phyloP scores from a whole-genome alignment of 2,888 invertebrate genomes.

The Epirrhoe alternata region DNA sequence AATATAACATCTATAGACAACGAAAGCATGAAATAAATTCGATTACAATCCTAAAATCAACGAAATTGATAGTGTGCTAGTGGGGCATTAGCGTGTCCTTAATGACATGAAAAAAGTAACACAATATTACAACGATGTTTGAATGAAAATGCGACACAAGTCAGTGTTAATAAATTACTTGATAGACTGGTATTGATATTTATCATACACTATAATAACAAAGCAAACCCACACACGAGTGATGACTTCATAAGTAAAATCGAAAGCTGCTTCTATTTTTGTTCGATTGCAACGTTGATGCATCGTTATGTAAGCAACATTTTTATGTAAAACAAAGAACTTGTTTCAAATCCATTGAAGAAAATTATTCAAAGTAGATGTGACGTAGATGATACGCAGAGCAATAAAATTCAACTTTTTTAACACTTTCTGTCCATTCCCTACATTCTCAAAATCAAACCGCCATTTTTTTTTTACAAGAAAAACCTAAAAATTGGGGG shows the following conservation, averaged over 20 bases:
- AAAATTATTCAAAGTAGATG: constrained; percentile 8
- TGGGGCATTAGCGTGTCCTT: constrained; percentile 17
- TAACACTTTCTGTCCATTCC: neutral
- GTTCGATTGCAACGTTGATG: constrained; percentile 41
- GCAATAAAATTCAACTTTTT: neutral
- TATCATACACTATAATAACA: constrained; percentile 47
- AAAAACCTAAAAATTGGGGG: neutral
- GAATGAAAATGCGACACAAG: neutral
- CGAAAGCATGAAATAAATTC: constrained; percentile 31
- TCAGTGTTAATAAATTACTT: constrained; percentile 1
- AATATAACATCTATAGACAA: constrained; percentile 45
- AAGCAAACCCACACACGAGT: constrained; percentile 57
- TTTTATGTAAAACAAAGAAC: constrained; percentile 2
- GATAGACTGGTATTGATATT: constrained; percentile 26
- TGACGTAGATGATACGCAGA: neutral
- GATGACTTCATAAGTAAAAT: constrained; percentile 75
- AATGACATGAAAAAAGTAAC: constrained; percentile 19
- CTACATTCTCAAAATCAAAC: neutral
- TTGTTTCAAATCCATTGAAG: constrained; percentile 2
- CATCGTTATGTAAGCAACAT: constrained; percentile 21
- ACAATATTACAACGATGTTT: constrained; percentile 7
- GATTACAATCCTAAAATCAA: constrained; percentile 9
- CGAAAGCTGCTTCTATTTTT: constrained; percentile 63
- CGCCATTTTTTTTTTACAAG: neutral
- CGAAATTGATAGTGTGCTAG: constrained; percentile 10